Conservation (phyloP, 2,888 invertebrate species). For the Cephus pygmeus region DNA sequence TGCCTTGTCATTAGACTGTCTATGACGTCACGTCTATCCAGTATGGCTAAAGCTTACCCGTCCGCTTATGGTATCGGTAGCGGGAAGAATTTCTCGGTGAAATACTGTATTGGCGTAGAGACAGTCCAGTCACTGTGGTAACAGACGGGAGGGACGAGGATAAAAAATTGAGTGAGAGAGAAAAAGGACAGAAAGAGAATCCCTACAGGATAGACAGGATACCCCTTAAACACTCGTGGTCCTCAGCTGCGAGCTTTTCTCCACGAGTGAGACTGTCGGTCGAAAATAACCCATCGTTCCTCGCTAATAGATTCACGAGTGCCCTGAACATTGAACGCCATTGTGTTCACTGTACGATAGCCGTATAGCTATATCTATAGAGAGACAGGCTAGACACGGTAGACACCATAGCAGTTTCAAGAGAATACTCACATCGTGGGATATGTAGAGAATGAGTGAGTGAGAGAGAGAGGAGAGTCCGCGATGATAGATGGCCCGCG, state of each 20-base stretch:
- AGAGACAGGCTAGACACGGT: background rate
- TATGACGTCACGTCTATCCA: background rate
- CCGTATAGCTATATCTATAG: background rate
- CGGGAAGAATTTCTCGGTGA: background rate
- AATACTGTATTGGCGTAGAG: background rate
- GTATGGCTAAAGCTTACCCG: background rate
- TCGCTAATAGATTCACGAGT: conserved; percentile 52
- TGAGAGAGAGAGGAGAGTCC: conserved; percentile 22
- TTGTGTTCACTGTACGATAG: conserved; percentile 23
- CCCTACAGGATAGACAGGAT: background rate
- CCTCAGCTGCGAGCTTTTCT: background rate
- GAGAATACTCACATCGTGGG: background rate
- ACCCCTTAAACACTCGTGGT: background rate
- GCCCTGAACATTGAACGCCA: conserved; percentile 33
- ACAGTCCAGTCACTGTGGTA: background rate
- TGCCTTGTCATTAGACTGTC: background rate
- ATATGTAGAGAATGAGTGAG: background rate
- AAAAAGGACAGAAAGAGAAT: background rate
- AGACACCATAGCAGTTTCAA: conserved; percentile 1
- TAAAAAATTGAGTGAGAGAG: background rate
- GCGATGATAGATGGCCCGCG: conserved; percentile 48
- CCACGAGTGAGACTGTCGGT: conserved; percentile 22
- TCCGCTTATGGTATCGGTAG: background rate
- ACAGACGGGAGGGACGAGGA: background rate
- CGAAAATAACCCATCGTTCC: conserved; percentile 47